These are phyloP conservation scores for Lerista edwardsae DNA, from an alignment of 2,797 vertebrate genomes.

Conservation along the genomic window DNA sequence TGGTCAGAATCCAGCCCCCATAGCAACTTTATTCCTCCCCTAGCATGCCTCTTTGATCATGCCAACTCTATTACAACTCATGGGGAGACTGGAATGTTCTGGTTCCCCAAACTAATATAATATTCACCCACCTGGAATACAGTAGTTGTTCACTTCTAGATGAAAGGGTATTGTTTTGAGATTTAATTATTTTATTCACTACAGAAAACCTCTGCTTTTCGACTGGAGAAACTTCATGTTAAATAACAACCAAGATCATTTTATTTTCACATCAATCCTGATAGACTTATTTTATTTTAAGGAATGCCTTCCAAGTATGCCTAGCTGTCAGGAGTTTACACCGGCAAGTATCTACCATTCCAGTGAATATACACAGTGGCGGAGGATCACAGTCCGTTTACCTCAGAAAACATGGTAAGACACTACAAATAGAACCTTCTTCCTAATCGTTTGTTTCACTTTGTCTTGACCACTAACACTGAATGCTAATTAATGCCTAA, in stretches of 20 bases:
- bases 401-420: slow-evolving; percentile 96
- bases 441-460: background rate
- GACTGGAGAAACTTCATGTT: background rate
- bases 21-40: background rate
- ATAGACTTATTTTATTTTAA: slow-evolving; percentile 69
- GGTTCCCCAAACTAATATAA: background rate
- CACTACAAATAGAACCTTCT: background rate
- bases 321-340: slow-evolving; percentile 96
- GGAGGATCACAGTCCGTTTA: slow-evolving; percentile 90
- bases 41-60: background rate
- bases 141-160: background rate
- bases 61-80: background rate
- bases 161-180: background rate
- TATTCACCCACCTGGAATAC: background rate
- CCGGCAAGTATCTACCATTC: slow-evolving; percentile 95
- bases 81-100: background rate
- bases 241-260: background rate
- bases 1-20: background rate
- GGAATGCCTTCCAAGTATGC: slow-evolving; percentile 98
- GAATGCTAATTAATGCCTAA: background rate
- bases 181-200: background rate
- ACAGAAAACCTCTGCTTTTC: background rate
- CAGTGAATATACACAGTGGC: slow-evolving; percentile 94
- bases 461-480: background rate
- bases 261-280: slow-evolving; percentile 25